Base-by-base conservation (phyloP, 2,797 vertebrate species). In the Serranus cabrilla region DNA sequence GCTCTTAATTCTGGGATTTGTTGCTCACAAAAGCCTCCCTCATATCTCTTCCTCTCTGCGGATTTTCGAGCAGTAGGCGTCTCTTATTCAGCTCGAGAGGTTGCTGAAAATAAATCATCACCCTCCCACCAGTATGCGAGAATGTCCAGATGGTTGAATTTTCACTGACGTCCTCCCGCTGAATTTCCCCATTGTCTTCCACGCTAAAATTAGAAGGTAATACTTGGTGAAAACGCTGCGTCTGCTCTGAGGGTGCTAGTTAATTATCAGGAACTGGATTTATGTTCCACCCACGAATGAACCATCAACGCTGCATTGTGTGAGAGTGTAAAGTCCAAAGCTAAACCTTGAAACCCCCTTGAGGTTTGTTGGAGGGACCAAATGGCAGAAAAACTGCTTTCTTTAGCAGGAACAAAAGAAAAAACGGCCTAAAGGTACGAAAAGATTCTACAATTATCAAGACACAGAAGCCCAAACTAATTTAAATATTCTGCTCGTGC, bases 181-280 rank as follows among this genome's bases (percentile, higher is more conserved):
- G 87, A 93, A 92, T 89, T 87, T 91, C 84, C 90, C 88, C 86
- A 90, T 92, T 92, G 88, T 92, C 90, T 91, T 83, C 78, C 55
- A 58, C 47, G 43, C 88, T 92, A 91, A 92, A 92, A 92, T 92
- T 93, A 91, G 92, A 91, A 85, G 85, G 83, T 85, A 90, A 86
- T 90, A 86, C 83, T 89, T 71, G 80, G 81, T 86, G 88, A 84
- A 90, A 91, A 71, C 42, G 90, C 89, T 87, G 88, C 61, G 88
- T 90, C 78, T 90, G 90, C 87, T 89, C 87, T 55, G 87, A 91
- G 81, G 83, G 86, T 75, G 84, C 83, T 82, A 31, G 71, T 90
- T 93, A 89, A 91, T 93, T 89, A 91, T 90, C 86, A 65, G 76
- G 84, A 81, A 77, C 85, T 72, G 82, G 77, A 82, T 88, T 87